A percentile compares a stretch with the other conserved stretches of the same genome.
Conservation (phyloP, 2,113 vertebrate genomes). For the Solea senegalensis region DNA sequence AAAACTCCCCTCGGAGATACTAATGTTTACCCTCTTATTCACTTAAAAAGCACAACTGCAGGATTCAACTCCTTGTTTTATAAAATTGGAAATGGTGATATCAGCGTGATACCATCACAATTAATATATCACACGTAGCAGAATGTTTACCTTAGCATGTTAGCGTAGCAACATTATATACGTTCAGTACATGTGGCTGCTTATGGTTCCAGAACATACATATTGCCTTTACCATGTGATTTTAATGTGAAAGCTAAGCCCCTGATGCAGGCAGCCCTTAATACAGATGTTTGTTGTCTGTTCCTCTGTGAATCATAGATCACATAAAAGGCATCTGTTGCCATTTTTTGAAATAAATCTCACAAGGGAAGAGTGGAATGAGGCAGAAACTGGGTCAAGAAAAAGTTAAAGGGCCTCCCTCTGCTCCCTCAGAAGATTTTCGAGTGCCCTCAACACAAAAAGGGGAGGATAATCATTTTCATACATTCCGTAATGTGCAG, state of each 20-base stretch:
- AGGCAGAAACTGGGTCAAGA: background rate
- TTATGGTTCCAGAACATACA: background rate
- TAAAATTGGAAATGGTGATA: too few species aligned
- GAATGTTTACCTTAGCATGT: background rate
- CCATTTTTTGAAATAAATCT: background rate
- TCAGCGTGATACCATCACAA: too few species aligned
- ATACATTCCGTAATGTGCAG: background rate
- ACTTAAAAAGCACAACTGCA: background rate
- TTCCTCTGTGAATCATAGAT: background rate
- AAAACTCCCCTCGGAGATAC: background rate
- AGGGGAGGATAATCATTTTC: background rate
- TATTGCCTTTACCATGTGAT: background rate
- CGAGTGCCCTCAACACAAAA: background rate
- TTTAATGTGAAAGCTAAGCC: background rate
- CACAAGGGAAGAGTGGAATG: background rate
- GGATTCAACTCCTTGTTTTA: background rate
- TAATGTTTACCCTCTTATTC: background rate
- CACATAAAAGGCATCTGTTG: background rate
- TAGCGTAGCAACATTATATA: background rate
- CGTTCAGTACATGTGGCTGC: background rate
- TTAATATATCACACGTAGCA: too few species aligned
- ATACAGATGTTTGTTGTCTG: slow-evolving; percentile 1
- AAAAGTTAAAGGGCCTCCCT: background rate
- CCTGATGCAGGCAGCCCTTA: background rate
- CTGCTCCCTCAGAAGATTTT: background rate